These are phyloP conservation scores for Anabacerthia variegaticeps DNA, from an alignment of 2,797 vertebrate species.

Conservation along the genomic window DNA sequence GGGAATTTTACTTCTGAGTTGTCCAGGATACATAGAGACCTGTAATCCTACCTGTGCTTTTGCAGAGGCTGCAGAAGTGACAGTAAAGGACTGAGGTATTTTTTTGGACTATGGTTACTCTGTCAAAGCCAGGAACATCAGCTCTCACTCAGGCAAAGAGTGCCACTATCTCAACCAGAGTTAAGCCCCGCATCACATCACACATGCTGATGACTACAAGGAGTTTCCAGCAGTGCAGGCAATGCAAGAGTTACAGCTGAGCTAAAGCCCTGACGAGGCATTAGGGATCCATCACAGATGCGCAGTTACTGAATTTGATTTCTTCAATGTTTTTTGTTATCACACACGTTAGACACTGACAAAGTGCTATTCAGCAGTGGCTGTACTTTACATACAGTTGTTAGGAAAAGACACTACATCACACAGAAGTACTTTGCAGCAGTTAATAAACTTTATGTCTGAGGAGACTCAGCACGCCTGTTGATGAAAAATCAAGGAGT, in stretches of 20 bases:
- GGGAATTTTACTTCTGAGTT: background rate
- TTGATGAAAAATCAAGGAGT: background rate
- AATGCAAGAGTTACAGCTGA: background rate
- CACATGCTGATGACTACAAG: accelerated
- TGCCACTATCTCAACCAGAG: background rate
- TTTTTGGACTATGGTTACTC: background rate
- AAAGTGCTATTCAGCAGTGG: background rate
- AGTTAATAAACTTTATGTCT: background rate
- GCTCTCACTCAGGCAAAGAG: background rate
- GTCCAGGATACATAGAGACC: background rate
- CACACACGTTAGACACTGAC: background rate
- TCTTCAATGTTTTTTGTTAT: background rate
- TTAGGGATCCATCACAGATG: background rate
- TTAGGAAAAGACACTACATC: background rate
- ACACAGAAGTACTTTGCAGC: background rate
- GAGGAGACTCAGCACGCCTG: background rate
- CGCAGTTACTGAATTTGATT: background rate
- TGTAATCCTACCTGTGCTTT: background rate
- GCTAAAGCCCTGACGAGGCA: background rate
- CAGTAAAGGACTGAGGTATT: background rate
- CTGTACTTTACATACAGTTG: background rate
- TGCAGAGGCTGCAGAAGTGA: background rate
- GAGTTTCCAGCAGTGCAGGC: background rate
- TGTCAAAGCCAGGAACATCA: background rate
- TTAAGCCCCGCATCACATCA: background rate